These are phyloP conservation scores for Takifugu rubripes DNA, from an alignment of 2,797 vertebrate genomes.

Conservation along the genomic window DNA sequence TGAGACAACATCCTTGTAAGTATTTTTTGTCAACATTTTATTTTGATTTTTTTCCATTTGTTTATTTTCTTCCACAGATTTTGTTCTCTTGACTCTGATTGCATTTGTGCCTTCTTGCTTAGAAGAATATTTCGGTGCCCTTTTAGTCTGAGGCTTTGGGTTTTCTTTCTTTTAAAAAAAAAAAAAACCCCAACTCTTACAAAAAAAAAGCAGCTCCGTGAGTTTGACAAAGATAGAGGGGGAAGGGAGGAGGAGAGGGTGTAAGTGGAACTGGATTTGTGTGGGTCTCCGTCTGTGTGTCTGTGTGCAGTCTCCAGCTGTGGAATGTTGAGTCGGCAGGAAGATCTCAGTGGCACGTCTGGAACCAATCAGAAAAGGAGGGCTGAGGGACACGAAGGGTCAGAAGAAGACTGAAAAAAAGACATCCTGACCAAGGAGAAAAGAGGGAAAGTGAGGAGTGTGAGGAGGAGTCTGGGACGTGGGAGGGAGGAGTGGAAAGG, in stretches of 20 bases:
- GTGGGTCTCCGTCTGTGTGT: constrained; percentile 27
- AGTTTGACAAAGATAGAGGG: constrained; percentile 56
- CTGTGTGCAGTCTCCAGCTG: constrained; percentile 68
- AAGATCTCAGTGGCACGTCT: constrained; percentile 76
- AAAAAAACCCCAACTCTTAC: constrained; percentile 29
- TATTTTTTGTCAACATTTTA: constrained; percentile 2
- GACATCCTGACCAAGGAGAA: constrained; percentile 29
- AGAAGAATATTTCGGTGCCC: constrained; percentile 53
- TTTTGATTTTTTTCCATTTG: constrained; percentile 27
- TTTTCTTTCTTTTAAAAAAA: constrained; percentile 3
- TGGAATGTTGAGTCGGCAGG: constrained; percentile 80
- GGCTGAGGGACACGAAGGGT: constrained; percentile 63
- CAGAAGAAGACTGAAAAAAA: constrained; percentile 35
- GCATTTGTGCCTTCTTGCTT: constrained; percentile 45
- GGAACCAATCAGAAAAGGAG: constrained; percentile 75
- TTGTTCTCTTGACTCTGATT: constrained; percentile 24
- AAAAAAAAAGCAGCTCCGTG: constrained; percentile 25
- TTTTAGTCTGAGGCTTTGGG: constrained; percentile 59
- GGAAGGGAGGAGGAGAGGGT: constrained; percentile 49
- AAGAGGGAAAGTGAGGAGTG: constrained; percentile 5
- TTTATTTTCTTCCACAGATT: constrained; percentile 22
- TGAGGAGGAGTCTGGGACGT: constrained; percentile 38
- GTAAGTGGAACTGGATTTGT: constrained; percentile 22
- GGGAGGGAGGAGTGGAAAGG: constrained; percentile 18
- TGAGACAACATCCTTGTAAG: constrained; percentile 6